A percentile compares a stretch with the other conserved stretches of the same genome.
Evolutionary conservation across 2,888 invertebrate species (phyloP).

Genomic region (Darwinula stevensoni): DNA sequence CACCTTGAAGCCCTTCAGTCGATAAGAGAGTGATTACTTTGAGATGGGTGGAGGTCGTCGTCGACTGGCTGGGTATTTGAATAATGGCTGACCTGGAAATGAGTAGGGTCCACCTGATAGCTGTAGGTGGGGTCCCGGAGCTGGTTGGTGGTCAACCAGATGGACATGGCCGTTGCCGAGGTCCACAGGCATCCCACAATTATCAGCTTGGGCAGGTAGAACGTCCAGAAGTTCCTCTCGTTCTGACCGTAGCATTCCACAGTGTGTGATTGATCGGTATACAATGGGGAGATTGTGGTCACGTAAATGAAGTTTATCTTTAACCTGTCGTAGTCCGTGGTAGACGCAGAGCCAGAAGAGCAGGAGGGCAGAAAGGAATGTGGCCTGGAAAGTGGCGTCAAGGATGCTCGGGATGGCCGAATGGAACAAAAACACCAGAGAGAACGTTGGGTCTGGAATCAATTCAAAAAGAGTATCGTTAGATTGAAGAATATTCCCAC

Average conservation of each 20-base stretch:
- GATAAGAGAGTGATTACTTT: background rate
- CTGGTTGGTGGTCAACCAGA: slow-evolving; percentile 70
- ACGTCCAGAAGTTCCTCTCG: slow-evolving; percentile 48
- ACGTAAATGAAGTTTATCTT: slow-evolving; percentile 11
- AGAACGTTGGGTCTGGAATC: slow-evolving; percentile 62
- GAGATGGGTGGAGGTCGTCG: too few relatives aligned
- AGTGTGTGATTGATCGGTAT: background rate
- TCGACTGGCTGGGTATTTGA: background rate
- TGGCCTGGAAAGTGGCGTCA: slow-evolving; percentile 63
- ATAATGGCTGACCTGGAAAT: slow-evolving; percentile 35
- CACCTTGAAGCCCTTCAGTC: slow-evolving; percentile 51
- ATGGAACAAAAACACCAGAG: slow-evolving; percentile 56
- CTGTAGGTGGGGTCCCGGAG: slow-evolving; percentile 72
- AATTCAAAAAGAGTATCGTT: background rate
- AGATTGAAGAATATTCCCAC: too few relatives aligned
- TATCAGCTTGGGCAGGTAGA: slow-evolving; percentile 66
- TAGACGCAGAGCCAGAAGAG: slow-evolving; percentile 87
- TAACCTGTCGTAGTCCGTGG: slow-evolving; percentile 68
- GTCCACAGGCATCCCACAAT: slow-evolving; percentile 63
- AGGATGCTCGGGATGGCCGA: slow-evolving; percentile 74
- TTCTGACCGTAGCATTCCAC: slow-evolving; percentile 27
- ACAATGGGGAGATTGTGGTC: background rate
- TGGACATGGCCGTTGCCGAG: slow-evolving; percentile 49
- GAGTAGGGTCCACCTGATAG: slow-evolving; percentile 48
- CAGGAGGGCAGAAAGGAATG: slow-evolving; percentile 56